These are phyloP conservation scores for Lysiphlebus fabarum DNA, from an alignment of 1,140 invertebrate genomes.

Conservation along the genomic window DNA sequence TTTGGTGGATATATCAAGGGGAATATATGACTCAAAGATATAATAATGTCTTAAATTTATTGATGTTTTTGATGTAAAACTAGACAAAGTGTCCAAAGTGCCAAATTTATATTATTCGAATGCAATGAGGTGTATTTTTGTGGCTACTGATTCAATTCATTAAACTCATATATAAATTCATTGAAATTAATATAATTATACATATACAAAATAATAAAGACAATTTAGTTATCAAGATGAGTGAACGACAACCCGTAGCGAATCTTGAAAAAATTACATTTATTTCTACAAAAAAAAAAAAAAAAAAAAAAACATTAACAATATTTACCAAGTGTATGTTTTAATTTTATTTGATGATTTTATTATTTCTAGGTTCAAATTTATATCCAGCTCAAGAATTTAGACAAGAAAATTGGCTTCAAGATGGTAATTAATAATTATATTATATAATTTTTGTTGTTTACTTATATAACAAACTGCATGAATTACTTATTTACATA, in stretches of 20 bases:
- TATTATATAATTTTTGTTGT: too few species aligned
- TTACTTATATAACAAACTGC: too few species aligned
- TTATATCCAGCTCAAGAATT: slow-evolving; percentile 41
- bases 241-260: slow-evolving; percentile 40
- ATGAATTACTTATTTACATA: too few species aligned
- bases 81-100: slow-evolving; percentile 2
- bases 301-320: neutral
- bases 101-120: slow-evolving; percentile 22
- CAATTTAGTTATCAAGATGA: slow-evolving; percentile 40
- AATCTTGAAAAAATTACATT: slow-evolving; percentile 36
- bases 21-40: too few species aligned
- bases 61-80: neutral
- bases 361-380: slow-evolving; percentile 38
- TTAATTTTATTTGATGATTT: slow-evolving; percentile 16
- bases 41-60: slow-evolving; percentile 1
- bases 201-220: slow-evolving; percentile 24
- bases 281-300: slow-evolving; percentile 24
- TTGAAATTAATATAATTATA: too few species aligned
- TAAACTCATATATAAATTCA: slow-evolving; percentile 7
- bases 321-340: slow-evolving; percentile 2
- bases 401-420: slow-evolving; percentile 46
- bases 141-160: slow-evolving; percentile 33
- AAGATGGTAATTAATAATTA: slow-evolving; percentile 47
- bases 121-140: slow-evolving; percentile 30
- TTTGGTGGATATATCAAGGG: too few species aligned